A percentile compares a stretch with the other conserved stretches of the same genome.
These are phyloP conservation scores for Phymorhynchus buccinoides DNA, from an alignment of 1,140 invertebrate genomes.

Conservation along the genomic window DNA sequence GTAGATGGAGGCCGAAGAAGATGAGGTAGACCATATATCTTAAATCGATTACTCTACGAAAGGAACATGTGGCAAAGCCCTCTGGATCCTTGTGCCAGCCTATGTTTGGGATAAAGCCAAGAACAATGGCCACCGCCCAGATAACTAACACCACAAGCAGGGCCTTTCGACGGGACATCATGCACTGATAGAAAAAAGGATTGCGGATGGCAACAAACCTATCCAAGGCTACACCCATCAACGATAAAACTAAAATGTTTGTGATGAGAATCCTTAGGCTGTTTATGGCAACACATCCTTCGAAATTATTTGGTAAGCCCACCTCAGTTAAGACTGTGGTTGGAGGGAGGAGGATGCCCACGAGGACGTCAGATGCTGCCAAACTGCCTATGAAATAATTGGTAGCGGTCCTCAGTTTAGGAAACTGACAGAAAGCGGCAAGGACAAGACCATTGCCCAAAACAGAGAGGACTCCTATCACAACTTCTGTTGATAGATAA, in stretches of 20 bases:
- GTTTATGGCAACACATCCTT: slow-evolving; percentile 68
- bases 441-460: slow-evolving; percentile 73
- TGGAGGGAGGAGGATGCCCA: slow-evolving; percentile 67
- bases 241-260: slow-evolving; percentile 68
- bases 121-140: slow-evolving; percentile 61
- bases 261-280: slow-evolving; percentile 68
- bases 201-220: slow-evolving; percentile 66
- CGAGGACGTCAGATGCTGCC: slow-evolving; percentile 73
- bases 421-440: slow-evolving; percentile 68
- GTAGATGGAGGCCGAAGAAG: slow-evolving; percentile 66
- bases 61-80: slow-evolving; percentile 56
- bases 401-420: slow-evolving; percentile 72
- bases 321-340: slow-evolving; percentile 62
- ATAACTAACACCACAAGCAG: slow-evolving; percentile 51
- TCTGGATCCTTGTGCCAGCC: slow-evolving; percentile 65
- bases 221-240: slow-evolving; percentile 67
- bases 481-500: slow-evolving; percentile 61
- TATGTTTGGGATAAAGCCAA: slow-evolving; percentile 67
- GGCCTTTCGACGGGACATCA: slow-evolving; percentile 54
- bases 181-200: slow-evolving; percentile 64
- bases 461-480: slow-evolving; percentile 62
- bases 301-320: slow-evolving; percentile 59
- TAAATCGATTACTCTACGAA: slow-evolving; percentile 66
- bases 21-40: slow-evolving; percentile 71
- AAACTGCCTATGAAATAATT: slow-evolving; percentile 74